Conservation (phyloP, 2,888 invertebrate species). For the Reticulitermes lucifugus region DNA sequence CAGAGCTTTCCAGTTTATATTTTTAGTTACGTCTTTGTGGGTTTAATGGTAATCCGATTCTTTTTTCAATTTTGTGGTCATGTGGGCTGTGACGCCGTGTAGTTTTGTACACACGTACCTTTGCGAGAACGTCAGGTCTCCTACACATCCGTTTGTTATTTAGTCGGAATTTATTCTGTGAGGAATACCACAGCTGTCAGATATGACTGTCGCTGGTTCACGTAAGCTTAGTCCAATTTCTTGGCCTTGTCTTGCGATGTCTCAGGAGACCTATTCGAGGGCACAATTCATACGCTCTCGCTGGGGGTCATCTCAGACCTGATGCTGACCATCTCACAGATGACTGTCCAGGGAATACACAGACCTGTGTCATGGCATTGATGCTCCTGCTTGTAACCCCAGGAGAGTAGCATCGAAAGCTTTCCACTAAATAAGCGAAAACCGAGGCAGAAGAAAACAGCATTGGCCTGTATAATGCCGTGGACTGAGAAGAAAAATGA, state of each 20-base stretch:
- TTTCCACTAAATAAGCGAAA: background rate
- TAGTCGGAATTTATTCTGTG: too few relatives aligned
- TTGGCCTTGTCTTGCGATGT: slow-evolving; percentile 19
- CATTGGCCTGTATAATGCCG: background rate
- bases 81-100: too few relatives aligned
- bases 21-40: too few relatives aligned
- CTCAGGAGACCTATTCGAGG: background rate
- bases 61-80: too few relatives aligned
- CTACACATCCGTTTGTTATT: too few relatives aligned
- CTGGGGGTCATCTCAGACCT: slow-evolving; percentile 32
- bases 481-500: background rate
- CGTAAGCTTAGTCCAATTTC: background rate
- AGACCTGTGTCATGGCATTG: background rate
- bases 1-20: too few relatives aligned
- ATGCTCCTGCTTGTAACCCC: background rate
- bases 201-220: background rate
- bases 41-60: too few relatives aligned
- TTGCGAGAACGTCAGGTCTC: too few relatives aligned
- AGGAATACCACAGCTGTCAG: too few relatives aligned
- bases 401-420: background rate
- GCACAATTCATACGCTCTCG: slow-evolving; percentile 29
- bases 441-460: background rate
- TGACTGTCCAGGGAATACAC: slow-evolving; percentile 24
- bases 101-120: too few relatives aligned
- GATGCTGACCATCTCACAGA: slow-evolving; percentile 20